Percentiles rank a stretch among this genome's conserved stretches.
Conservation (phyloP, 2,797 vertebrate species). For the Cirrhinus mrigala region DNA sequence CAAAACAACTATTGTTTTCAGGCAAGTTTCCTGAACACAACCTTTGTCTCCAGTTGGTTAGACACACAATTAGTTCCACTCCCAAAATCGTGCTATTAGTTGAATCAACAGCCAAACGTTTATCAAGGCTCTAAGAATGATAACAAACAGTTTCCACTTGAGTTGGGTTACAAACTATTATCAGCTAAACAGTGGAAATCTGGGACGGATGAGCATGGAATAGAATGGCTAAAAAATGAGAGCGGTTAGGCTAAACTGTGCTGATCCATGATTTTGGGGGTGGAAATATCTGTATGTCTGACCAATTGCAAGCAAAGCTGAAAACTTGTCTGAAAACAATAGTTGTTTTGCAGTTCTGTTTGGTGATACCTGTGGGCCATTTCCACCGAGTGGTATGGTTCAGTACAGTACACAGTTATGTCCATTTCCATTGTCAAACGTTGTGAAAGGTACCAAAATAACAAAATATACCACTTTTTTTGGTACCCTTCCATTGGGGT, state of each 20-base stretch:
- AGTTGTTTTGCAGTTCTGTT: neutral
- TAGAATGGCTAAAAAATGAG: neutral
- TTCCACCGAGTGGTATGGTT: no score
- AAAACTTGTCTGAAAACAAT: neutral
- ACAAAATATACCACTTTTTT: no score
- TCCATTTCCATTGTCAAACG: no score
- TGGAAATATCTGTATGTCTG: neutral
- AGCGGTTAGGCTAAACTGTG: neutral
- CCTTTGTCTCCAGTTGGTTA: neutral
- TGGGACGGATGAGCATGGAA: neutral
- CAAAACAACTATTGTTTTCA: neutral
- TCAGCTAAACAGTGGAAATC: neutral
- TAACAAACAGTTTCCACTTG: neutral
- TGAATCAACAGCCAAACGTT: neutral
- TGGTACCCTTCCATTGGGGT: no score
- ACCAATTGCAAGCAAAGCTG: neutral
- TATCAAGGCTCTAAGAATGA: neutral
- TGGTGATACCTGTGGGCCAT: no score
- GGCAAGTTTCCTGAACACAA: neutral
- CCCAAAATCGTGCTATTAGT: neutral
- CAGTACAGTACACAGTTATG: no score
- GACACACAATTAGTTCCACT: neutral
- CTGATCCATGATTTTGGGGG: neutral
- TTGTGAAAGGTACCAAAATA: no score
- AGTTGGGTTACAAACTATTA: neutral